These are phyloP conservation scores for Macquaria australasica DNA, from an alignment of 2,113 vertebrate species.

Conservation along the genomic window DNA sequence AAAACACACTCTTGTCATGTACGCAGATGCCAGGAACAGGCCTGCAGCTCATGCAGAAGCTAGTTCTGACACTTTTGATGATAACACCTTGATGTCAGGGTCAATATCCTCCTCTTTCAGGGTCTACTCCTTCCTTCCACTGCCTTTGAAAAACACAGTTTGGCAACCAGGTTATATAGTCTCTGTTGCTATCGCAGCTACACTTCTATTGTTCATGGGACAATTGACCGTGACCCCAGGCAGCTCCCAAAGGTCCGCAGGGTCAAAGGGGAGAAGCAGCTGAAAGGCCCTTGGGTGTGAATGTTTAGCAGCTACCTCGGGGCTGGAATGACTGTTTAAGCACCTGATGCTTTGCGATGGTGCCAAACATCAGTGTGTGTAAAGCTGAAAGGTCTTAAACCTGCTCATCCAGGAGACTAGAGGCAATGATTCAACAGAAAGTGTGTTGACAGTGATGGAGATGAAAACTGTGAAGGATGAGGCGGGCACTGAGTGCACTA, in stretches of 20 bases:
- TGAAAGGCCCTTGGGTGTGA: conserved; percentile 38
- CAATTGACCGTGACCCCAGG: conserved; percentile 80
- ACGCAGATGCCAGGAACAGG: neutral
- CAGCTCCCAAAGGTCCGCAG: conserved; percentile 54
- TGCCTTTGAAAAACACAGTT: conserved; percentile 18
- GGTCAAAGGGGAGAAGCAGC: conserved; percentile 70
- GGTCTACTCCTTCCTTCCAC: neutral
- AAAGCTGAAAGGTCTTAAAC: conserved; percentile 53
- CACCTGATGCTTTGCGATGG: conserved; percentile 59
- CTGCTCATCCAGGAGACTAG: conserved; percentile 38
- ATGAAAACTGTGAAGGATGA: conserved; percentile 46
- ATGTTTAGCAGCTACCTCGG: conserved; percentile 40
- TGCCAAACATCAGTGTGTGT: conserved; percentile 42
- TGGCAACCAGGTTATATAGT: conserved; percentile 16
- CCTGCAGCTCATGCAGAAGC: neutral
- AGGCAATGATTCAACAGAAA: conserved; percentile 48
- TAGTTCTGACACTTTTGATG: neutral
- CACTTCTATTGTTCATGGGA: conserved; percentile 72
- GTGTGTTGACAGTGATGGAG: conserved; percentile 58
- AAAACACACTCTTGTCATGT: neutral
- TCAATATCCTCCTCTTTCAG: conserved; percentile 2
- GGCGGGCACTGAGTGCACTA: conserved; percentile 55
- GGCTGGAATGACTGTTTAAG: conserved; percentile 72
- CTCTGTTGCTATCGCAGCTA: conserved; percentile 57
- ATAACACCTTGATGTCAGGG: conserved; percentile 1